A percentile compares a stretch with the other conserved stretches of the same genome.
These are phyloP conservation scores for Drosophila ironensis DNA, from an alignment of 1,140 invertebrate species.

Conservation along the genomic window DNA sequence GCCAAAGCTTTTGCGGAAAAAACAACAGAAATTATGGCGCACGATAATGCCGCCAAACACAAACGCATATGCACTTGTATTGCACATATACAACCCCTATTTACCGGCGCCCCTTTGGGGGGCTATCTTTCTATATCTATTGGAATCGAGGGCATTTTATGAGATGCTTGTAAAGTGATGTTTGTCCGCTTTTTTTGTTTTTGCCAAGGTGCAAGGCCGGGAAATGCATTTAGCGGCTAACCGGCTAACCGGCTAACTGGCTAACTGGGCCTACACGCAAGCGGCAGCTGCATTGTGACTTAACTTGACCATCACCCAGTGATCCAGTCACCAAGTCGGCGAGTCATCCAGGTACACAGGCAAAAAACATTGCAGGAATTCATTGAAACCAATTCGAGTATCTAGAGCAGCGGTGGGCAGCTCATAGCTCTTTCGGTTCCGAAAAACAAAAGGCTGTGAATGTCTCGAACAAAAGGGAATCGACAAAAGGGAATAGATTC, in stretches of 20 bases:
- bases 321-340: constrained; percentile 14
- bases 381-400: too few relatives aligned
- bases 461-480: too few relatives aligned
- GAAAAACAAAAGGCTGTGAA: too few relatives aligned
- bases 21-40: constrained; percentile 58
- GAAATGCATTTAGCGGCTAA: constrained; percentile 38
- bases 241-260: constrained; percentile 32
- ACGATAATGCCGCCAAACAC: constrained; percentile 55
- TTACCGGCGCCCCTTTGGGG: constrained; percentile 2
- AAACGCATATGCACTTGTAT: background rate
- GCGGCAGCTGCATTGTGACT: background rate
- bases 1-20: constrained; percentile 41
- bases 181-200: constrained; percentile 22
- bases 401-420: too few relatives aligned
- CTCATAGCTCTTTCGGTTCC: too few relatives aligned
- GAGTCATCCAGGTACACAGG: background rate
- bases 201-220: constrained; percentile 55
- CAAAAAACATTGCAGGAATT: background rate
- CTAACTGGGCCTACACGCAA: constrained; percentile 41
- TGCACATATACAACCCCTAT: background rate
- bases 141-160: constrained; percentile 35
- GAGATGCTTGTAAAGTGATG: constrained; percentile 38
- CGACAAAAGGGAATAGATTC: too few relatives aligned
- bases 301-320: constrained; percentile 22
- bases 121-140: constrained; percentile 24